Conservation (phyloP, 2,888 invertebrate species). For the Lasiommata megera region DNA sequence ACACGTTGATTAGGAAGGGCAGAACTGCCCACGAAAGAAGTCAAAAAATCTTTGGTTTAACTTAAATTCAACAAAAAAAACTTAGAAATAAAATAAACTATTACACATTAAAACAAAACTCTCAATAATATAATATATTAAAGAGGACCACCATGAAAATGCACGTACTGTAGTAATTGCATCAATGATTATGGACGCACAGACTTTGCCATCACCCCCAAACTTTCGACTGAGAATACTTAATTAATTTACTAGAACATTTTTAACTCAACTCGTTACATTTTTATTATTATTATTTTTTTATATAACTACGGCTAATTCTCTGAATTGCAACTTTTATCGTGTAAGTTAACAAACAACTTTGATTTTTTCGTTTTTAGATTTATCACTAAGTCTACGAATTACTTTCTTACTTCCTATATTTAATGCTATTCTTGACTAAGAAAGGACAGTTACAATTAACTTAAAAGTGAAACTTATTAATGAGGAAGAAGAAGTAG, state of each 20-base stretch:
- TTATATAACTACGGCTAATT: constrained; percentile 66
- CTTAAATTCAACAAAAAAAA: constrained; percentile 45
- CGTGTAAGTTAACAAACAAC: constrained; percentile 78
- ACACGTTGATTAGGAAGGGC: constrained; percentile 28
- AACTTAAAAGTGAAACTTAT: constrained; percentile 37
- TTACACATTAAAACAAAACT: constrained; percentile 44
- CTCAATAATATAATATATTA: constrained; percentile 35
- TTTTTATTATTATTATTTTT: constrained; percentile 43
- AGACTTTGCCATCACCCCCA: constrained; percentile 51
- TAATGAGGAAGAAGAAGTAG: constrained; percentile 31
- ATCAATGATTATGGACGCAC: constrained; percentile 18
- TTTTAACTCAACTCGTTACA: constrained; percentile 64
- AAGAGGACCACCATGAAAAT: constrained; percentile 38
- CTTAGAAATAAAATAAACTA: constrained; percentile 46
- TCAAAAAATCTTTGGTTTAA: constrained; percentile 45
- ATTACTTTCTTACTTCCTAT: constrained; percentile 64
- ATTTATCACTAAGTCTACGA: constrained; percentile 58
- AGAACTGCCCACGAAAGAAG: constrained; percentile 16
- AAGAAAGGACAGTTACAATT: constrained; percentile 53
- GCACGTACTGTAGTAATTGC: constrained; percentile 15
- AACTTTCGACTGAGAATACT: constrained; percentile 37
- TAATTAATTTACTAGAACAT: constrained; percentile 52
- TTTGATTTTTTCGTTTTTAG: constrained; percentile 62
- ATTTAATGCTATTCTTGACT: constrained; percentile 61
- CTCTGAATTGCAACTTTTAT: constrained; percentile 80